These are phyloP conservation scores for Nephotettix cincticeps DNA, from an alignment of 1,140 invertebrate genomes.

Conservation along the genomic window DNA sequence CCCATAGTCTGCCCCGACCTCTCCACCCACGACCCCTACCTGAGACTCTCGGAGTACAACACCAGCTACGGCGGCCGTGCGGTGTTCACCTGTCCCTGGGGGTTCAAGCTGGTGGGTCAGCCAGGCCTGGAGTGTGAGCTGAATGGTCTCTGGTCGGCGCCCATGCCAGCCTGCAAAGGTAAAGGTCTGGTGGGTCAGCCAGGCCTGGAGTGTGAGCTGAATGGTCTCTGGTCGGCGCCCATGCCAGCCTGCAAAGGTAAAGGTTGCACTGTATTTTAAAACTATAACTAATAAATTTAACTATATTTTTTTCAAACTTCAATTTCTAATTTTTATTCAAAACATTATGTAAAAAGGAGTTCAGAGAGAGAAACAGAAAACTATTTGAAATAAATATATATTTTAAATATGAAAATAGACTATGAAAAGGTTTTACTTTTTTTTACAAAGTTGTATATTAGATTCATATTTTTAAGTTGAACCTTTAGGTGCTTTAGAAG, in stretches of 20 bases:
- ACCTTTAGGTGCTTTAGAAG: too few species aligned
- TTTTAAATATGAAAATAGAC: too few species aligned
- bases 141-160: slow-evolving; percentile 74
- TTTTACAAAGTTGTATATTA: too few species aligned
- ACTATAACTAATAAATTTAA: too few species aligned
- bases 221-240: slow-evolving; percentile 74
- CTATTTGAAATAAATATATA: too few species aligned
- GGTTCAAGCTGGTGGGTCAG: slow-evolving; percentile 69
- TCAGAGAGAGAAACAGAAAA: too few species aligned
- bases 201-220: slow-evolving; percentile 71
- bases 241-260: slow-evolving; percentile 73
- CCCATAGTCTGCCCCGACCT: slow-evolving; percentile 70
- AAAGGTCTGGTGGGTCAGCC: slow-evolving; percentile 69
- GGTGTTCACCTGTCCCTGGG: slow-evolving; percentile 79
- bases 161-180: slow-evolving; percentile 71
- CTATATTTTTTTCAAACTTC: too few species aligned
- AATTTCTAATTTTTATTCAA: too few species aligned
- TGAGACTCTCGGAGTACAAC: slow-evolving; percentile 62
- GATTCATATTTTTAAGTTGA: too few species aligned
- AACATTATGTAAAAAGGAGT: too few species aligned
- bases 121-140: slow-evolving; percentile 73
- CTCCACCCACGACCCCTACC: slow-evolving; percentile 52
- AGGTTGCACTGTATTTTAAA: too few species aligned
- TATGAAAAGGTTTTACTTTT: too few species aligned
- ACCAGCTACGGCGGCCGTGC: slow-evolving; percentile 66